Percentiles rank a stretch among this genome's conserved stretches.
Conservation (phyloP, 1,140 invertebrate species). For the Wasmannia auropunctata region DNA sequence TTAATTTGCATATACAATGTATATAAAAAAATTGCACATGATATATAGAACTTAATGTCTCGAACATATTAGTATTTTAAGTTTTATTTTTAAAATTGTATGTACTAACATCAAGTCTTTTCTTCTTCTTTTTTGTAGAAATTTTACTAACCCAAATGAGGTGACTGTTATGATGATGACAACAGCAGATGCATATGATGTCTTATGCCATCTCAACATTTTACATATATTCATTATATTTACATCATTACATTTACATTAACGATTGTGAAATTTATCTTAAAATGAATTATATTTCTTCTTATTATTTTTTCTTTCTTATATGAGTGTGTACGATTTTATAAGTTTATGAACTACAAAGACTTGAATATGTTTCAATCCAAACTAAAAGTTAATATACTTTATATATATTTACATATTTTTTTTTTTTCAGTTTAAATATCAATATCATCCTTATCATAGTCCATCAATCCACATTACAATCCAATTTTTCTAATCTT, state of each 20-base stretch:
- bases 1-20: background rate
- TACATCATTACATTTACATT: background rate
- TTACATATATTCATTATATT: background rate
- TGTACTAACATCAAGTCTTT: constrained; percentile 18
- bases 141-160: background rate
- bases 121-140: constrained; percentile 35
- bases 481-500: background rate
- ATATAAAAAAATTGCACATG: constrained; percentile 8
- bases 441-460: background rate
- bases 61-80: constrained; percentile 10
- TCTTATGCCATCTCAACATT: background rate
- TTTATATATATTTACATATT: background rate
- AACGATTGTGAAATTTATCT: background rate
- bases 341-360: background rate
- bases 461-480: background rate
- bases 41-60: background rate
- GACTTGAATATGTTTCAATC: background rate
- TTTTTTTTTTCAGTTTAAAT: background rate
- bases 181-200: constrained; percentile 15
- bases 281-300: constrained; percentile 5
- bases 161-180: background rate
- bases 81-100: background rate
- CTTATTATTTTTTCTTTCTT: background rate
- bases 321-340: background rate
- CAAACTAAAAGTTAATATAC: background rate